Evolutionary conservation across 2,113 vertebrate genomes (phyloP).

Genomic region (Glareola pratincola): DNA sequence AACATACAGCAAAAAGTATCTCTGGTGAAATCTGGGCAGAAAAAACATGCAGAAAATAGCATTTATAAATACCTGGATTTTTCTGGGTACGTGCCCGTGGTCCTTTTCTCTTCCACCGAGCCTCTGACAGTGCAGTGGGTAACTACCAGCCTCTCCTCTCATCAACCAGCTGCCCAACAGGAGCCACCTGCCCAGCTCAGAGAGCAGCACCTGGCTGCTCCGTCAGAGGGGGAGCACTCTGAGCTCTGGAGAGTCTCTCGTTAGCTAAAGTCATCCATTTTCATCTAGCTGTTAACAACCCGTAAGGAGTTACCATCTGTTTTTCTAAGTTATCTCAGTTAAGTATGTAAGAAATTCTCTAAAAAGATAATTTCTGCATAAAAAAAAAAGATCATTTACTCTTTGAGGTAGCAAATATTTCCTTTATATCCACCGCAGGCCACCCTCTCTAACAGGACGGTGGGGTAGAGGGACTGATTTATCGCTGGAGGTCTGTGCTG

Average conservation of each 20-base stretch:
- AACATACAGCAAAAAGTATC: neutral
- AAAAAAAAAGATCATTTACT: neutral
- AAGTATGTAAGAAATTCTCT: neutral
- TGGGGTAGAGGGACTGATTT: neutral
- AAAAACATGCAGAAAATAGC: neutral
- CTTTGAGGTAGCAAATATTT: neutral
- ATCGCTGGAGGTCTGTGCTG: neutral
- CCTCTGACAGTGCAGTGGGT: neutral
- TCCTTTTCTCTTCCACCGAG: neutral
- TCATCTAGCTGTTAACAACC: neutral
- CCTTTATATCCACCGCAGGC: neutral
- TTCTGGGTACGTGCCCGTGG: fast-evolving
- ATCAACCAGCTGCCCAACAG: neutral
- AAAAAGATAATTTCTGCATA: neutral
- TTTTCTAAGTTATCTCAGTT: neutral
- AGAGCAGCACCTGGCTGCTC: neutral
- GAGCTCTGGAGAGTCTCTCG: fast-evolving
- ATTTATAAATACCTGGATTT: neutral
- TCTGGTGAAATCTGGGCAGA: neutral
- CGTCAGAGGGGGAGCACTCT: fast-evolving
- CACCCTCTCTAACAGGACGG: neutral
- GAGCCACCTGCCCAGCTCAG: neutral
- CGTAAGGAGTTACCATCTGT: neutral
- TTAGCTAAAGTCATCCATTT: neutral
- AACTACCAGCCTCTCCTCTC: neutral